Percentiles rank a stretch among this genome's conserved stretches.
Conservation (phyloP, 2,888 invertebrate genomes). For the Cremastobaeus sp. region DNA sequence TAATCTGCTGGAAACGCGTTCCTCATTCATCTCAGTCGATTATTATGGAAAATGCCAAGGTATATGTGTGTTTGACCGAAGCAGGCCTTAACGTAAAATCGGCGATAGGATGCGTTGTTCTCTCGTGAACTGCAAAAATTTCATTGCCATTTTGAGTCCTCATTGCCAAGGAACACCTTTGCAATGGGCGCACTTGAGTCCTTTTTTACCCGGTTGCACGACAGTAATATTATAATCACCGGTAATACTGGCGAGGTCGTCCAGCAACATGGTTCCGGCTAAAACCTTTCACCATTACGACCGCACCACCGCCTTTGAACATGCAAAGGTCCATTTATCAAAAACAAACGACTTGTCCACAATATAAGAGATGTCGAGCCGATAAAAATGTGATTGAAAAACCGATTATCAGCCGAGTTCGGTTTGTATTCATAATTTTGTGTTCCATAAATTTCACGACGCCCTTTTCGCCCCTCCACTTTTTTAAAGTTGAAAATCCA, state of each 20-base stretch:
- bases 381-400: neutral
- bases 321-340: slow-evolving; percentile 44
- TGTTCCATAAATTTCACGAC: no score
- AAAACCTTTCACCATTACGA: slow-evolving; percentile 56
- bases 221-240: slow-evolving; percentile 55
- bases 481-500: no score
- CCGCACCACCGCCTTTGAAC: slow-evolving; percentile 30
- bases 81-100: slow-evolving; percentile 46
- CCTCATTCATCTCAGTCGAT: slow-evolving; percentile 42
- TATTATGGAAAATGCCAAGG: slow-evolving; percentile 57
- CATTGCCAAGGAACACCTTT: slow-evolving; percentile 52
- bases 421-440: no score
- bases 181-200: slow-evolving; percentile 53
- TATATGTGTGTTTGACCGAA: slow-evolving; percentile 46
- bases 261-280: slow-evolving; percentile 52
- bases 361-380: no score
- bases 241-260: slow-evolving; percentile 53
- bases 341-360: slow-evolving; percentile 19
- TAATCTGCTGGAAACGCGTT: slow-evolving; percentile 34
- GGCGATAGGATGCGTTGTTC: slow-evolving; percentile 35
- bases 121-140: slow-evolving; percentile 46
- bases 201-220: slow-evolving; percentile 34
- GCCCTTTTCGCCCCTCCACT: no score
- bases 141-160: slow-evolving; percentile 58
- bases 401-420: no score